These are phyloP conservation scores for Plagiodera versicolora DNA, from an alignment of 2,888 invertebrate species.

Conservation along the genomic window DNA sequence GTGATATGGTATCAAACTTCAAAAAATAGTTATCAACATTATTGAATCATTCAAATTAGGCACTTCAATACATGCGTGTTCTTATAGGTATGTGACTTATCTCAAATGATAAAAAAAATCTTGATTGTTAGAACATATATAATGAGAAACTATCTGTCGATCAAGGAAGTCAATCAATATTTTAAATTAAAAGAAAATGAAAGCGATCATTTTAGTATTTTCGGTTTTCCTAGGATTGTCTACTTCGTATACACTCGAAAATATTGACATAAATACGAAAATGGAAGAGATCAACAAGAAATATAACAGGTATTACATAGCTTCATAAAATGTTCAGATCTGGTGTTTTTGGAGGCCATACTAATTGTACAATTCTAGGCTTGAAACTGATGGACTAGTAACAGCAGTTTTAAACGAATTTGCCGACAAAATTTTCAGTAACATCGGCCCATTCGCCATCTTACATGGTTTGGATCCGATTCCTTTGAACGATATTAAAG, in stretches of 20 bases:
- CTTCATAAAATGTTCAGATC: too few species aligned
- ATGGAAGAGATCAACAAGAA: too few species aligned
- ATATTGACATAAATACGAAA: too few species aligned
- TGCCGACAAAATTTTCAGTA: slow-evolving; percentile 2
- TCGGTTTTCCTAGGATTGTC: background rate
- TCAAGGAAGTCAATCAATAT: too few species aligned
- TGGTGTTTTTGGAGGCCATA: too few species aligned
- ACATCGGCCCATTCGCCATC: background rate
- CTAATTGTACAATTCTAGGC: background rate
- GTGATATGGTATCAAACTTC: too few species aligned
- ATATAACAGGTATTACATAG: too few species aligned
- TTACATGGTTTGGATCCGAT: background rate
- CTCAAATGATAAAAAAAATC: background rate
- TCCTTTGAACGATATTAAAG: background rate
- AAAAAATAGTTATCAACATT: background rate
- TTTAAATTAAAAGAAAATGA: too few species aligned
- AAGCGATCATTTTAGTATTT: too few species aligned
- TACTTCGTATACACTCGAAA: background rate
- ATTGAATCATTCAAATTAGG: background rate
- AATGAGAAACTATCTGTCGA: too few species aligned
- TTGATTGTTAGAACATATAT: background rate
- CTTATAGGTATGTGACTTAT: background rate
- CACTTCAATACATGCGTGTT: background rate
- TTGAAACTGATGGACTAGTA: background rate
- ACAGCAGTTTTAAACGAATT: slow-evolving; percentile 2